Base-by-base conservation (phyloP, 2,797 vertebrate genomes). In the Liparis tanakae region DNA sequence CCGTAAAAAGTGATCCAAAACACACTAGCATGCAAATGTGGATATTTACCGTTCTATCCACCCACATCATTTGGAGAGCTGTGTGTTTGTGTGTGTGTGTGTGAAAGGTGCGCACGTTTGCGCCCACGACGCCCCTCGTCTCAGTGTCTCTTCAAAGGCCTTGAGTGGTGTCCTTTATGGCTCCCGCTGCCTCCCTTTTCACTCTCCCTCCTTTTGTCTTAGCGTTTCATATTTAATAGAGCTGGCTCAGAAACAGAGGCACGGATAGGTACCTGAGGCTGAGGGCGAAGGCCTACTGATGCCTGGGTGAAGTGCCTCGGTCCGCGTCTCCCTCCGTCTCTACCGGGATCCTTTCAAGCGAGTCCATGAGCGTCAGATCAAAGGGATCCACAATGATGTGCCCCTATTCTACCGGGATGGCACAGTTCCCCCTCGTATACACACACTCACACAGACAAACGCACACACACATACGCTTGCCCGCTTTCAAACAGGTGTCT, bases 191-290 rank as follows among this genome's bases (percentile, higher is more conserved):
- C 89, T 85, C 87, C 90, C 80, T 83, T 84, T 92, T 92, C 87
- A 74, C 85, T 88, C 86, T 85, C 80, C 79, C 79, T 92, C 87
- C 93, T 91, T 94, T 95, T 95, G 93, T 94, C 92, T 94, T 94
- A 94, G 89, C 73, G 92, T 94, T 95, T 92, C 94, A 95, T 94
- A 94, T 94, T 94, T 94, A 94, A 93, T 94, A 86, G 92, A 85
- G 81, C 84, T 91, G 92, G 92, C 92, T 89, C 87, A 46, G 88
- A 93, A 91, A 92, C 92, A 89, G 91, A 91, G 25, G 90, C 83
- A 74, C 59, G 46, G 88, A 85, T 84, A 73, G 92, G 91, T 91
- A 93, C 92, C 93, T 92, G 92, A 93, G 90, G 91, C 90, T 80
- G 84, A 89, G 86, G 82, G 86, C 61, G 83, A 87, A 88, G 91